Percentiles rank a stretch among this genome's conserved stretches.
phyloP scores from a whole-genome alignment of 2,113 vertebrate species.

The Nymphicus hollandicus region DNA sequence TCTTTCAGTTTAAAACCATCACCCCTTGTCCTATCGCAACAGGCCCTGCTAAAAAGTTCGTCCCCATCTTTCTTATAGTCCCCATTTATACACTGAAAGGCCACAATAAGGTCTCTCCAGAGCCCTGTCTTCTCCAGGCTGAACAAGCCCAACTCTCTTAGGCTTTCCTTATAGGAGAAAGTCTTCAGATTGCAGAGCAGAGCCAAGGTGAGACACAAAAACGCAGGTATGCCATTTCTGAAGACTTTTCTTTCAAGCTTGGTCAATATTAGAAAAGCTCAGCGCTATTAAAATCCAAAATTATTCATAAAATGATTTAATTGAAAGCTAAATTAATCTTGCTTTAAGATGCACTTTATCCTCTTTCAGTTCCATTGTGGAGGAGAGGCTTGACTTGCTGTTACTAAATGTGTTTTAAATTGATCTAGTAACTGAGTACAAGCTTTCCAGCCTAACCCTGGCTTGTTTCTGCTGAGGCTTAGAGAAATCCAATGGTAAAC shows the following conservation, averaged over 20 bases:
- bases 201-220: neutral
- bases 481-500: neutral
- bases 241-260: neutral
- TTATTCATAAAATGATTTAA: neutral
- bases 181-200: neutral
- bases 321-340: neutral
- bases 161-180: neutral
- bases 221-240: neutral
- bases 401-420: neutral
- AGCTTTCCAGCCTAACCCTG: neutral
- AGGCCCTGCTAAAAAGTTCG: neutral
- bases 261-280: neutral
- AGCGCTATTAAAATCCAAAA: neutral
- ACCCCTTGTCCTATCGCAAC: neutral
- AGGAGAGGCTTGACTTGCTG: neutral
- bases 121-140: neutral
- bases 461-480: neutral
- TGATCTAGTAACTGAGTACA: neutral
- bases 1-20: neutral
- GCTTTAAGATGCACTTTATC: neutral
- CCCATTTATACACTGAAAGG: neutral
- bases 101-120: accelerated
- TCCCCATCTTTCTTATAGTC: neutral
- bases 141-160: neutral
- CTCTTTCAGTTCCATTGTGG: neutral